Conservation (phyloP, 2,113 vertebrate genomes). For the Lethenteron camtschaticum region DNA sequence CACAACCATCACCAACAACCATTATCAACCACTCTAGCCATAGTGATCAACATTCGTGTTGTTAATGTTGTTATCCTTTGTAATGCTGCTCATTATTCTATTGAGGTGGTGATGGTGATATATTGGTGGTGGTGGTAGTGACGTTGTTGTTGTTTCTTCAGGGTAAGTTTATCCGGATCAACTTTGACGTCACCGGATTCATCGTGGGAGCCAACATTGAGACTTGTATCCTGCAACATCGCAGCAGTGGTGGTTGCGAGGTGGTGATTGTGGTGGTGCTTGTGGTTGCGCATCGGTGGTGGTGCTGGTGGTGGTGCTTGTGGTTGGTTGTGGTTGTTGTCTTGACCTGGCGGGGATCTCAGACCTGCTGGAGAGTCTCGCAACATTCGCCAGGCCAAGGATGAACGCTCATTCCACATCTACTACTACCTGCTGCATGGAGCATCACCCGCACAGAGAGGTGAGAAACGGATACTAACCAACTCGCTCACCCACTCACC, state of each 20-base stretch:
- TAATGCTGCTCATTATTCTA: no score
- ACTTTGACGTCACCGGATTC: conserved; percentile 43
- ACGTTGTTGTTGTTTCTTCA: conserved; percentile 12
- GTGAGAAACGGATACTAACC: not conserved
- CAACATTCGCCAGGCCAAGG: conserved; percentile 59
- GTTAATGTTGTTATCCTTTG: no score
- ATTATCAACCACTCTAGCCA: no score
- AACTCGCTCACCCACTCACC: not conserved
- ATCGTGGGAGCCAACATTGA: conserved; percentile 54
- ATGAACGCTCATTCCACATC: conserved; percentile 60
- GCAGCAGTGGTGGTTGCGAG: not conserved
- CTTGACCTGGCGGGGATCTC: not conserved
- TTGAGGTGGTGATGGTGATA: no score
- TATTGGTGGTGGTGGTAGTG: not conserved
- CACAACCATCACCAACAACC: no score
- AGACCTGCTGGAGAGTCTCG: conserved; percentile 67
- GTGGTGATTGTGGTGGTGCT: no score
- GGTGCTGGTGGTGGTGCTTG: no score
- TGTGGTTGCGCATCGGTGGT: no score
- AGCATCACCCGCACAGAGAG: conserved; percentile 10
- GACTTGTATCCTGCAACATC: conserved; percentile 34
- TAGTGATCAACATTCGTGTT: no score
- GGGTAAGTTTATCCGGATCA: conserved; percentile 51
- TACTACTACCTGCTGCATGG: conserved; percentile 61
- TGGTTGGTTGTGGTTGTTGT: no score